Percentiles rank a stretch among this genome's conserved stretches.
phyloP scores from a whole-genome alignment of 2,113 vertebrate genomes.

The Mastomys natalensis region DNA sequence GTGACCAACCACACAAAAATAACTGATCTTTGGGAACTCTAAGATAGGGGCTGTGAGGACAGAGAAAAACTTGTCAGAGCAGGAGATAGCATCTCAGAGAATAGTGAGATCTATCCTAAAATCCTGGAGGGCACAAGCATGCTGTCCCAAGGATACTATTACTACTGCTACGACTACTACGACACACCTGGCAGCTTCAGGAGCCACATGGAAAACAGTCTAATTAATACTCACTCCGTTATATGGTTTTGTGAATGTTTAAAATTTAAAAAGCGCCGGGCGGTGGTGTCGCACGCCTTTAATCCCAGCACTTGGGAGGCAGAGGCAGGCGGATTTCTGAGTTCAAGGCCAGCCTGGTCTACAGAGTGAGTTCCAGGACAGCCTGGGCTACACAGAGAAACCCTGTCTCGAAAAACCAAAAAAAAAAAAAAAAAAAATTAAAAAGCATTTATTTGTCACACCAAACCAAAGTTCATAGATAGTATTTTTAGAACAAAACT shows the following conservation, averaged over 20 bases:
- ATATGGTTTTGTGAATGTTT: background rate
- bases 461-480: background rate
- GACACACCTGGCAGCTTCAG: background rate
- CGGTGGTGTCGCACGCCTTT: no score
- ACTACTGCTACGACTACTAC: fast-evolving
- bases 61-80: background rate
- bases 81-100: no score
- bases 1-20: background rate
- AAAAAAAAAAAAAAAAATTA: no score
- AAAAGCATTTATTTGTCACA: background rate
- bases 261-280: background rate
- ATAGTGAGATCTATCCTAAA: background rate
- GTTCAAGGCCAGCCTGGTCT: no score
- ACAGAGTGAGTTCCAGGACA: no score
- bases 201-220: background rate
- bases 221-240: background rate
- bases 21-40: background rate
- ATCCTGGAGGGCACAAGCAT: no score
- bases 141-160: background rate
- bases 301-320: no score
- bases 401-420: no score
- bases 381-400: no score
- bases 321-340: no score
- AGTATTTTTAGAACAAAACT: background rate
- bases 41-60: background rate